Evolutionary conservation across 2,888 invertebrate genomes (phyloP).

Genomic region (Theretra japonica): DNA sequence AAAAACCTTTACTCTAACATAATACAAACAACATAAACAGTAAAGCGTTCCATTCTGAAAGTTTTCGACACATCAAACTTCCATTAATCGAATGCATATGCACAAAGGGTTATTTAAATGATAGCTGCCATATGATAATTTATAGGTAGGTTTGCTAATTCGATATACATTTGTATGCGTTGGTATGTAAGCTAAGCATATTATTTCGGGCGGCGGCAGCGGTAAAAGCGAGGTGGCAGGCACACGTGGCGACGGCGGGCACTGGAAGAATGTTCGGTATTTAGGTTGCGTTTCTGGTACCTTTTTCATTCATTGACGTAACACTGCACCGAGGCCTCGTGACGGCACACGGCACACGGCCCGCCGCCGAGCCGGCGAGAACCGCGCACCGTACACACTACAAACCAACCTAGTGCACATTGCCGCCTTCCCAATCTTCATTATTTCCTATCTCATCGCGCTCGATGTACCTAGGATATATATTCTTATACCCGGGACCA

Average conservation of each 20-base stretch:
- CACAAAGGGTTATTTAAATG: conserved; percentile 50
- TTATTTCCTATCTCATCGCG: conserved; percentile 4
- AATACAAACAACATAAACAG: neutral
- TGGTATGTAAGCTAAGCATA: conserved; percentile 72
- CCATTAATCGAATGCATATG: conserved; percentile 45
- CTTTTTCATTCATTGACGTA: conserved; percentile 82
- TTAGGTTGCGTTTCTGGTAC: conserved; percentile 83
- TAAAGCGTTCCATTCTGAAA: conserved; percentile 11
- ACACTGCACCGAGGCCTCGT: conserved; percentile 68
- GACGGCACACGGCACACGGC: conserved; percentile 34
- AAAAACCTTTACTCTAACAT: neutral
- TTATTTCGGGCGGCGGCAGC: conserved; percentile 73
- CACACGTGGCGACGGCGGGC: conserved; percentile 75
- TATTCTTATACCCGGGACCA: neutral
- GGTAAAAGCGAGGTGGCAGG: conserved; percentile 73
- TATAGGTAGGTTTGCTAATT: conserved; percentile 61
- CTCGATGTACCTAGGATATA: neutral
- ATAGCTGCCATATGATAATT: conserved; percentile 48
- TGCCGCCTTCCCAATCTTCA: conserved; percentile 23
- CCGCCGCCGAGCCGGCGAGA: neutral
- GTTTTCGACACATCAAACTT: conserved; percentile 33
- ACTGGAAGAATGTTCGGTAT: conserved; percentile 80
- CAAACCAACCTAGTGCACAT: conserved; percentile 35
- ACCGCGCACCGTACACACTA: conserved; percentile 34
- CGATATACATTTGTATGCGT: conserved; percentile 67